Base-by-base conservation (phyloP, 2,888 invertebrate genomes). In the Orthonevra nobilis region DNA sequence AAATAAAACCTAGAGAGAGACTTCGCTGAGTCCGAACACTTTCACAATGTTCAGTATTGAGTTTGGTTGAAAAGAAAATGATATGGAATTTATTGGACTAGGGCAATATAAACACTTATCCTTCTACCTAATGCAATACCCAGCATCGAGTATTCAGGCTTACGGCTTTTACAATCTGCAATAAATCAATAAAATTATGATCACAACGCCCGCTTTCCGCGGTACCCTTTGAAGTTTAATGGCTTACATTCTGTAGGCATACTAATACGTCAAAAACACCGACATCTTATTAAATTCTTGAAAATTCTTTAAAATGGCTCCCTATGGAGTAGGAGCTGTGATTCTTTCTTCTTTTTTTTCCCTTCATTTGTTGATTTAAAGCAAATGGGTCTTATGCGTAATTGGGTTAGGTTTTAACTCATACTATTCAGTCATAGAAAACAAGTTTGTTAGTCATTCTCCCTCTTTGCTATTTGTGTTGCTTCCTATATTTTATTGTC, bases 161-260 rank as follows among this genome's bases (percentile, higher is more conserved):
- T 61, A 79, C 72, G 40, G 60, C 44, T 56, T 79, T 79, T 73
- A 79, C 54, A 56, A 66, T 66, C 10, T 17, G 81, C 81, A 81
- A 82, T 83, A 83, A 83, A 83, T 82, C 81, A 82, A 83, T 84
- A 84, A 84, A 84, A 83, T 83, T 84, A 84, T 83, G 83, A 82
- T 83, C 79, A 82, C 81, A 82, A 79, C 79, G 79, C 79, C 79
- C 79, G 79, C 79, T 68, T 79, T 64, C 36, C 34, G 73, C 79
- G 79, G 79, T 48, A 1, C 44, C 5, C 60, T 79, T 79, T 79
- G 79, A 79, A 40, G 61, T 20, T 30, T 9, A 42, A 50, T 14
- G 42, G 52, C 54, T 46, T 66, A 30, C 30, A 44, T 44, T 73
- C 48, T 26, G 38, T 48, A 19, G 46, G 61, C 34, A 60, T 68